Percentiles rank a stretch among this genome's conserved stretches.
These are phyloP conservation scores for Percopsis omiscomaycus DNA, from an alignment of 2,797 vertebrate genomes.

Conservation along the genomic window DNA sequence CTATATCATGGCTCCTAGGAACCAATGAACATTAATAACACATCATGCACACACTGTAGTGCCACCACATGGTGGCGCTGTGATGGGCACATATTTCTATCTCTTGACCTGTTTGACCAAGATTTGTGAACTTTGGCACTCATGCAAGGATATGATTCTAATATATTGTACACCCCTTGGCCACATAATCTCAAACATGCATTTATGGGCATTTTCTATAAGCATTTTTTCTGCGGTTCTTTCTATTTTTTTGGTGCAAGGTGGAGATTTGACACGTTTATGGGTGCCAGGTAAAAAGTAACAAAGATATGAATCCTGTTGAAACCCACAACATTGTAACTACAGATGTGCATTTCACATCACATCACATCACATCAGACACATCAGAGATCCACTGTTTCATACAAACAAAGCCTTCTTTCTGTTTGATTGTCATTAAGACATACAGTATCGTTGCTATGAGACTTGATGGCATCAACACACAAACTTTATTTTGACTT, in stretches of 20 bases:
- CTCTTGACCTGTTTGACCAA: too few relatives aligned
- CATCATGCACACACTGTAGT: too few relatives aligned
- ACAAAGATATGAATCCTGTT: constrained; percentile 5
- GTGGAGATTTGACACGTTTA: constrained; percentile 7
- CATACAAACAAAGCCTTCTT: constrained; percentile 30
- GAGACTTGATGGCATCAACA: constrained; percentile 21
- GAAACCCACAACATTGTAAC: neutral
- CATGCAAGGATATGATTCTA: too few relatives aligned
- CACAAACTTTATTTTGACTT: constrained; percentile 50
- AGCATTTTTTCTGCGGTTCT: neutral
- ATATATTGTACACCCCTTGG: neutral
- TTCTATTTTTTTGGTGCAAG: neutral
- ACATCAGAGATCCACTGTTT: constrained; percentile 13
- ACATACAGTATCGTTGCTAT: too few relatives aligned
- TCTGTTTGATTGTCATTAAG: neutral
- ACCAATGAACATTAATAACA: too few relatives aligned
- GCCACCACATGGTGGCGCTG: too few relatives aligned
- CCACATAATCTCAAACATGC: neutral
- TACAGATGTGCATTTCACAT: constrained; percentile 15
- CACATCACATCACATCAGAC: constrained; percentile 30
- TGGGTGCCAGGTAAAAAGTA: neutral
- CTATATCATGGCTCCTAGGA: too few relatives aligned
- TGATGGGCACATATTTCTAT: too few relatives aligned
- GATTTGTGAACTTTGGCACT: too few relatives aligned
- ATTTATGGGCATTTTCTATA: neutral